A percentile compares a stretch with the other conserved stretches of the same genome.
Conservation (phyloP, 2,113 vertebrate species). For the Petromus typicus region DNA sequence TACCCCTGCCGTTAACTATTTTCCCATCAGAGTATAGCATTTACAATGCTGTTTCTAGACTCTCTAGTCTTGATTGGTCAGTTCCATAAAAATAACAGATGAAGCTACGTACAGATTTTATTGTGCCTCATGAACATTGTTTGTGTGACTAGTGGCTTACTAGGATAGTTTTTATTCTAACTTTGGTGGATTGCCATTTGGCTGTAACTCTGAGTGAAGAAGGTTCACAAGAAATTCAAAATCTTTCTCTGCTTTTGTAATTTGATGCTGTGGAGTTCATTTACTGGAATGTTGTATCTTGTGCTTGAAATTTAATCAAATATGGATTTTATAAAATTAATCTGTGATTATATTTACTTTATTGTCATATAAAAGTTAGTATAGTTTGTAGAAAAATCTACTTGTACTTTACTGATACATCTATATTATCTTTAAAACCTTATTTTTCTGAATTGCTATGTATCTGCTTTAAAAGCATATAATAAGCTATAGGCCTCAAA, state of each 20-base stretch:
- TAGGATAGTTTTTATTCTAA: slow-evolving; percentile 64
- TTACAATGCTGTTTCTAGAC: slow-evolving; percentile 42
- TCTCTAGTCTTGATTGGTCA: slow-evolving; percentile 60
- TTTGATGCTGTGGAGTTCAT: not conserved
- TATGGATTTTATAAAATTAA: slow-evolving; percentile 35
- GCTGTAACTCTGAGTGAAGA: slow-evolving; percentile 40
- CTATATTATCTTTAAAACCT: slow-evolving; percentile 54
- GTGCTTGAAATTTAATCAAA: slow-evolving; percentile 37
- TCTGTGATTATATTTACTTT: slow-evolving; percentile 66
- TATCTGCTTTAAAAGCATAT: slow-evolving; percentile 19
- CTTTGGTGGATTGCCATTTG: slow-evolving; percentile 49
- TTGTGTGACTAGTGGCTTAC: slow-evolving; percentile 66
- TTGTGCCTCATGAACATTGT: slow-evolving; percentile 41
- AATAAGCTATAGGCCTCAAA: no score
- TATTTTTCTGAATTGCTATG: not conserved
- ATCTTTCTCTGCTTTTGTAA: not conserved
- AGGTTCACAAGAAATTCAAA: slow-evolving; percentile 47
- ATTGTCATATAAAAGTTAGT: slow-evolving; percentile 2
- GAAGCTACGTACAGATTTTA: slow-evolving; percentile 55
- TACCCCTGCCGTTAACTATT: slow-evolving; percentile 43
- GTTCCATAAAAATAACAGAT: slow-evolving; percentile 58
- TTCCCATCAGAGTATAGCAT: slow-evolving; percentile 1
- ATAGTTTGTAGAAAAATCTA: slow-evolving; percentile 45
- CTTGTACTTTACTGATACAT: not conserved
- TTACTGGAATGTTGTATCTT: slow-evolving; percentile 53